These are phyloP conservation scores for Erinaceus europaeus DNA, from an alignment of 2,113 vertebrate species.

Conservation along the genomic window DNA sequence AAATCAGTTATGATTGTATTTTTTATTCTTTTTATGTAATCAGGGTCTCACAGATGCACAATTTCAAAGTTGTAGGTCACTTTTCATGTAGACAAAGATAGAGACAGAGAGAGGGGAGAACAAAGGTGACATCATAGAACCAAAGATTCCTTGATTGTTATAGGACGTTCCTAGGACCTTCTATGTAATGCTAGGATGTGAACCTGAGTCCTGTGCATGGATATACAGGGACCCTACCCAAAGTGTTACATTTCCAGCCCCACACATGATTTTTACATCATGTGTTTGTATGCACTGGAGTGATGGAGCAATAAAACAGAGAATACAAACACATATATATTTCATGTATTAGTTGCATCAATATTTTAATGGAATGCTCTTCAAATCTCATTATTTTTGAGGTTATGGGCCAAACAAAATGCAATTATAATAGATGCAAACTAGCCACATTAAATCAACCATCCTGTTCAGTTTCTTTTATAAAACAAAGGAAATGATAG, in stretches of 20 bases:
- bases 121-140: no score
- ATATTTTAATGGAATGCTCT: neutral
- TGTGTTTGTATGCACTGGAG: neutral
- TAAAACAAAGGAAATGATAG: conserved; percentile 30
- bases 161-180: no score
- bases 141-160: no score
- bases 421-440: conserved; percentile 9
- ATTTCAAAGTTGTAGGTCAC: no score
- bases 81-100: no score
- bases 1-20: no score
- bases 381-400: conserved; percentile 39
- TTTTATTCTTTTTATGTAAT: no score
- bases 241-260: no score
- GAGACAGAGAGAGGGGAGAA: no score
- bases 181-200: neutral
- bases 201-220: neutral
- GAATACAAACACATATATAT: neutral
- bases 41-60: no score
- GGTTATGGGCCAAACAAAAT: conserved; percentile 1
- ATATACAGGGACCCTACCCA: no score
- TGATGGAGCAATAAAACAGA: neutral
- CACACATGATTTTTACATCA: neutral
- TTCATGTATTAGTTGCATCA: neutral
- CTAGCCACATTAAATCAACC: neutral
- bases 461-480: conserved; percentile 34